Percentiles rank a stretch among this genome's conserved stretches.
Evolutionary conservation across 2,797 vertebrate species (phyloP).

Genomic region (Neostethus bicornis): DNA sequence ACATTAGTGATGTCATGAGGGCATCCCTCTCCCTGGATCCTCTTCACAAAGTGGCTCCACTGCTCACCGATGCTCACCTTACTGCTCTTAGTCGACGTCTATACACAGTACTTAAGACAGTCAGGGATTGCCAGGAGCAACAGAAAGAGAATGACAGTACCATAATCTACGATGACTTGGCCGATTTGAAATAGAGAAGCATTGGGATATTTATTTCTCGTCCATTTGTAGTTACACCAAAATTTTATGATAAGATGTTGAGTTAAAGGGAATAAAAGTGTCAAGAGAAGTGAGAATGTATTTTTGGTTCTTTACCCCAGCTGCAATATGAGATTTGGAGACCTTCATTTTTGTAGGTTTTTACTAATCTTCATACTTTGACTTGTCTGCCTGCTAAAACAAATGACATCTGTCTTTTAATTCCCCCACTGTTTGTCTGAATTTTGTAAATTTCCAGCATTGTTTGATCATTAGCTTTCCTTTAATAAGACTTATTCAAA

Average conservation of each 20-base stretch:
- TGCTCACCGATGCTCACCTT: conserved; percentile 87
- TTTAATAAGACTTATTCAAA: background rate
- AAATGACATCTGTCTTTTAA: no score
- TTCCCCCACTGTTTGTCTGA: no score
- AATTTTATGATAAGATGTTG: background rate
- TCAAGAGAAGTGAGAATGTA: no score
- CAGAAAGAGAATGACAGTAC: conserved; percentile 1
- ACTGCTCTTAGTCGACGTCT: conserved; percentile 88
- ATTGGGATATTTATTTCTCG: background rate
- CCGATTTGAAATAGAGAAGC: conserved; percentile 18
- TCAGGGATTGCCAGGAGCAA: conserved; percentile 77
- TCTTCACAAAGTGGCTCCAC: conserved; percentile 77
- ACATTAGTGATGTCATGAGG: conserved; percentile 88
- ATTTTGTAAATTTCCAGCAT: no score
- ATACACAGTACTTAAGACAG: conserved; percentile 79
- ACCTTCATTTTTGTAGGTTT: no score
- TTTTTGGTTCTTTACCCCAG: no score
- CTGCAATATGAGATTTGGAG: no score
- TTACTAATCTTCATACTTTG: no score
- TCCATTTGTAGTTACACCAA: background rate
- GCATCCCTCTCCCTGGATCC: conserved; percentile 88
- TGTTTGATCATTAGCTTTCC: background rate
- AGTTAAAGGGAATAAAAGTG: background rate
- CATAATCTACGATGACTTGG: conserved; percentile 69
- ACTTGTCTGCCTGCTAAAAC: no score